Evolutionary conservation across 2,113 vertebrate genomes (phyloP).

Genomic region (Percina caprodes): DNA sequence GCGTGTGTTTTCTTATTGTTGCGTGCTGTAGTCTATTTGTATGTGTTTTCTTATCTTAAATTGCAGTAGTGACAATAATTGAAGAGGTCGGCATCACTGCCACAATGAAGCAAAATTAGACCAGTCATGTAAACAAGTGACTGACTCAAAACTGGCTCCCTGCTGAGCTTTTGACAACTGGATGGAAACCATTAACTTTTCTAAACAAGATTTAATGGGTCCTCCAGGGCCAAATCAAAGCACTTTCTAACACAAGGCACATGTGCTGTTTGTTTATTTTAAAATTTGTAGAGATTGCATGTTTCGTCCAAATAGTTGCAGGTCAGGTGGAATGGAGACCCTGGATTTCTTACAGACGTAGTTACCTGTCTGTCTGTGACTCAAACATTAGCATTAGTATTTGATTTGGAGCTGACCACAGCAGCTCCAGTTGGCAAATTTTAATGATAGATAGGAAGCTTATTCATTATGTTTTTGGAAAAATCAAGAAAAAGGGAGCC

Average conservation of each 20-base stretch:
- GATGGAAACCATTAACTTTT: slow-evolving; percentile 28
- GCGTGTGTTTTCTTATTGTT: no score
- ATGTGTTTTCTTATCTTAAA: background rate
- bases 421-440: no score
- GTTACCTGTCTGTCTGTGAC: background rate
- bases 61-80: background rate
- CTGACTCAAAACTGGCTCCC: slow-evolving; percentile 23
- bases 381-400: no score
- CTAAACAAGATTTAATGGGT: slow-evolving; percentile 5
- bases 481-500: no score
- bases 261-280: slow-evolving; percentile 45
- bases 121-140: slow-evolving; percentile 26
- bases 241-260: background rate
- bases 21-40: no score
- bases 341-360: background rate
- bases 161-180: slow-evolving; percentile 51
- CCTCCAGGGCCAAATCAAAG: slow-evolving; percentile 14
- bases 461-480: no score
- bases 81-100: background rate
- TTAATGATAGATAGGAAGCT: no score
- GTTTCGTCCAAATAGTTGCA: background rate
- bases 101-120: slow-evolving; percentile 15
- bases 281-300: background rate
- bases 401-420: no score
- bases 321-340: background rate